Conservation (phyloP, 2,888 invertebrate species). For the Quadriops clusia region DNA sequence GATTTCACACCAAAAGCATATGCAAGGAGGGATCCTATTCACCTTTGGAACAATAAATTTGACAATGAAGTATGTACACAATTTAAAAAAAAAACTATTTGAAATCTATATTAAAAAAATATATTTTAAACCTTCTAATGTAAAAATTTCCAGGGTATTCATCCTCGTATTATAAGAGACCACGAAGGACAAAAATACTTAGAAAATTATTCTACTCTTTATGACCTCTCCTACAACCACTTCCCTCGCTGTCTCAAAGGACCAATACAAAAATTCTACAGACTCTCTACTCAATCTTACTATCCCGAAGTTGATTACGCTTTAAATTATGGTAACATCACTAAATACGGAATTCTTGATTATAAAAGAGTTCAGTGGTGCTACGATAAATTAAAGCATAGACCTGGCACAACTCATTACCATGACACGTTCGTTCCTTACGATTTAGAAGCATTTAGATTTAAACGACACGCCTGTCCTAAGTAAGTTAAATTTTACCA, state of each 20-base stretch:
- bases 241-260: conserved; percentile 36
- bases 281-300: conserved; percentile 9
- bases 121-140: no score
- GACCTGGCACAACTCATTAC: no score
- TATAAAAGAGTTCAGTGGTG: conserved; percentile 38
- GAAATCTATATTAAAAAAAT: no score
- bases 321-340: conserved; percentile 36
- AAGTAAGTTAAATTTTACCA: no score
- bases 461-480: no score
- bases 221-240: conserved; percentile 44
- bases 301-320: conserved; percentile 10
- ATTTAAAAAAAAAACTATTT: not conserved
- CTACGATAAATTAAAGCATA: conserved; percentile 39
- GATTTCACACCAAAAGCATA: conserved; percentile 16
- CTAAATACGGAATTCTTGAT: conserved; percentile 39
- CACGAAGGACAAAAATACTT: conserved; percentile 38
- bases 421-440: no score
- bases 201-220: conserved; percentile 40
- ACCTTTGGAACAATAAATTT: conserved; percentile 16
- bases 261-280: conserved; percentile 23
- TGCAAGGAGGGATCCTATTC: conserved; percentile 11
- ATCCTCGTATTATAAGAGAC: conserved; percentile 34
- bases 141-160: conserved; percentile 38
- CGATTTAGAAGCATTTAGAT: no score
- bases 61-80: conserved; percentile 14